Percentiles rank a stretch among this genome's conserved stretches.
Evolutionary conservation across 2,797 vertebrate species (phyloP).

Genomic region (Pantherophis vulpinus): DNA sequence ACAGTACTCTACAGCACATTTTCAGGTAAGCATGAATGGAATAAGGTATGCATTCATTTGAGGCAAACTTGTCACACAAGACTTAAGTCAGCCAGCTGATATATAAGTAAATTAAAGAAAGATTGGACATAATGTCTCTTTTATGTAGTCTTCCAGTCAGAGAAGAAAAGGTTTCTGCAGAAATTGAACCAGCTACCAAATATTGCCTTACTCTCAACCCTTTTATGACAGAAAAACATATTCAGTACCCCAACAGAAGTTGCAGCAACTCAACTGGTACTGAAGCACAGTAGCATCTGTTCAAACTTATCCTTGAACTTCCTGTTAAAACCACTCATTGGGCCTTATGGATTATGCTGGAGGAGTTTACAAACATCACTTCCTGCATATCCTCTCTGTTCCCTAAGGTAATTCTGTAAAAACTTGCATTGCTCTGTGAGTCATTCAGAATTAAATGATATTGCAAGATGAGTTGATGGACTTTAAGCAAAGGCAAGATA

Average conservation of each 20-base stretch:
- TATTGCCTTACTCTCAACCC: background rate
- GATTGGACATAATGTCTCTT: background rate
- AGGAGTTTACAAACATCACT: background rate
- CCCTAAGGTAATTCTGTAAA: background rate
- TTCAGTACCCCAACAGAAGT: background rate
- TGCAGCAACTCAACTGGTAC: conserved; percentile 28
- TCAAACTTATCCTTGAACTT: background rate
- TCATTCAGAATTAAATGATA: background rate
- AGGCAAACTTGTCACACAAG: background rate
- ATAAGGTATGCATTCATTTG: background rate
- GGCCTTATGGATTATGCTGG: background rate
- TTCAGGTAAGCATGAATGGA: background rate
- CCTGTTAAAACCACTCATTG: background rate
- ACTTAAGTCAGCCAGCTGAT: background rate
- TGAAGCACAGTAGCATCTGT: conserved; percentile 38
- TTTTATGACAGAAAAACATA: background rate
- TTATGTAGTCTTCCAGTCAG: background rate
- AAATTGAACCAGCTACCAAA: rapidly evolving
- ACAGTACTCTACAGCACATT: background rate
- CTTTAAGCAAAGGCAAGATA: background rate
- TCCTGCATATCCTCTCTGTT: background rate
- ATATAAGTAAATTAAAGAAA: background rate
- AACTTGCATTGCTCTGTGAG: background rate
- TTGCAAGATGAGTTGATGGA: background rate
- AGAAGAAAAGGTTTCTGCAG: background rate